Percentiles rank a stretch among this genome's conserved stretches.
phyloP scores from a whole-genome alignment of 2,113 vertebrate species.

The Nettapus auritus region DNA sequence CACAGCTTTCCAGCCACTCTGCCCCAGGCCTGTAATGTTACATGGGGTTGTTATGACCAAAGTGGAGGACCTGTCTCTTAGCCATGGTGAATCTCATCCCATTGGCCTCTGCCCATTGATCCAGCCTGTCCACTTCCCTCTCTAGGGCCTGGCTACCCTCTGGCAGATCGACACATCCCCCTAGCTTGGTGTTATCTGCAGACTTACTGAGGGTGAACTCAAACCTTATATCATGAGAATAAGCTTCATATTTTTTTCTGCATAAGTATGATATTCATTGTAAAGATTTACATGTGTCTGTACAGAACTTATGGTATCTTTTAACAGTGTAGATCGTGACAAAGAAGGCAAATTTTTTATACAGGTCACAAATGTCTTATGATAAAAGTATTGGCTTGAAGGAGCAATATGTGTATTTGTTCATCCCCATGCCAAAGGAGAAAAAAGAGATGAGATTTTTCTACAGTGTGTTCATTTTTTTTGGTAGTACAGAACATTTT shows the following conservation, averaged over 20 bases:
- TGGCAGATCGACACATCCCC: too few species aligned
- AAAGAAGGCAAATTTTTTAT: background rate
- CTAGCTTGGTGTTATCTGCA: too few species aligned
- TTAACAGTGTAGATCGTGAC: background rate
- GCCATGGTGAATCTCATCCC: too few species aligned
- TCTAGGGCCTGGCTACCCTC: too few species aligned
- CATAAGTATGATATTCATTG: background rate
- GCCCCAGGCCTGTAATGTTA: too few species aligned
- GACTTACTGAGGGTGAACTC: too few species aligned
- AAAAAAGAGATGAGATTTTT: background rate
- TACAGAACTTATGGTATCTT: background rate
- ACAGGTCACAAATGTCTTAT: background rate
- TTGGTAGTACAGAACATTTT: background rate
- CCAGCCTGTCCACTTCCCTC: too few species aligned
- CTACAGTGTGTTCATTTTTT: background rate
- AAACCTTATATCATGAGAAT: background rate
- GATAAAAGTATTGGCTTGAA: background rate
- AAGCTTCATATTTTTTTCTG: background rate
- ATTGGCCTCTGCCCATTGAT: too few species aligned
- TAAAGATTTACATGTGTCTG: background rate
- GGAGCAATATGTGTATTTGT: background rate
- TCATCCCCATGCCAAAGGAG: background rate
- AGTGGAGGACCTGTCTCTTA: too few species aligned
- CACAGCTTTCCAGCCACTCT: too few species aligned
- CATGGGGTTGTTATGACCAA: too few species aligned